Evolutionary conservation across 2,888 invertebrate species (phyloP), one percentile per base, ranked within the genome.

Genomic region (Brachyopa scutellaris): DNA sequence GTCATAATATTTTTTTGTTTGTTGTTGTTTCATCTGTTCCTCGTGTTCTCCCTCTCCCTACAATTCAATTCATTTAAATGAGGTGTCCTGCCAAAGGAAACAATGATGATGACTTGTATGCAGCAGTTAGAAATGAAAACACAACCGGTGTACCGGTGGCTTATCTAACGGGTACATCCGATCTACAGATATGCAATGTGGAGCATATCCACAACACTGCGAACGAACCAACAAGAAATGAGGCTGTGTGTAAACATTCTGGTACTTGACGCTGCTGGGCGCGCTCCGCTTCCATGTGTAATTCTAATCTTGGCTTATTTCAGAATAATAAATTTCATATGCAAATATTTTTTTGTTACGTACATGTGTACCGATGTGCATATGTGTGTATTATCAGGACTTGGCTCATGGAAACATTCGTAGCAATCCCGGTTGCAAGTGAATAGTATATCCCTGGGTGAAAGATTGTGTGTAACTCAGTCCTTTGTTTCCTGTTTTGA

Each of bases 291-390:
- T 64, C 49, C 57, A 76, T 80, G 62, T 80, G 76, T 62, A 69
- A 69, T 80, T 80, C 62, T 87, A 87, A 88, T 89, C 88, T 88
- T 89, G 86, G 89, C 88, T 89, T 88, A 89, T 88, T 88, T 88
- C 85, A 86, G 88, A 87, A 87, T 88, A 88, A 88, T 89, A 89
- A 88, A 88, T 89, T 87, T 86, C 85, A 86, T 87, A 88, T 89
- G 89, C 87, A 89, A 89, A 88, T 88, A 86, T 88, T 88, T 87
- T 80, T 78, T 82, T 83, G 85, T 86, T 62, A 78, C 85, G 42
- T 74, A 80, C 51, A 61, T 74, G 33, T n/a, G n/a, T n/a, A n/a
- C n/a, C n/a, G n/a, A n/a, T n/a, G n/a, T n/a, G n/a, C n/a, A n/a
- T n/a, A n/a, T n/a, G n/a, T n/a, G n/a, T n/a, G n/a, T n/a, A n/a